Conservation (phyloP, 1,140 invertebrate genomes). For the Formica selysi region DNA sequence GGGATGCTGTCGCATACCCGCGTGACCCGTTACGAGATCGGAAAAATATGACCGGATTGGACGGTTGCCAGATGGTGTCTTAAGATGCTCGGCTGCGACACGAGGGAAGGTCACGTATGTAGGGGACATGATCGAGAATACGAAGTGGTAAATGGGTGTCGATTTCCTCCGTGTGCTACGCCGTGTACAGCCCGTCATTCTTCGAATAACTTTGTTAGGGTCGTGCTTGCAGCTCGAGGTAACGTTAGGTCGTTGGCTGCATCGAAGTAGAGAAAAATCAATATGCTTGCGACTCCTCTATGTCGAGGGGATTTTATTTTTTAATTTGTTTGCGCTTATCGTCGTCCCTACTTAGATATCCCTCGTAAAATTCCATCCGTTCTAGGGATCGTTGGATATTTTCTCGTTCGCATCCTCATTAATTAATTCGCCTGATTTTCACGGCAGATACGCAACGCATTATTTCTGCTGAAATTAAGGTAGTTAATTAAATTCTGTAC, state of each 20-base stretch:
- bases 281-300: conserved; percentile 48
- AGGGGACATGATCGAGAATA: conserved; percentile 31
- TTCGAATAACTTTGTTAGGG: conserved; percentile 64
- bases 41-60: conserved; percentile 68
- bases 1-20: conserved; percentile 52
- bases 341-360: not conserved
- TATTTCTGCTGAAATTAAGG: conserved; percentile 31
- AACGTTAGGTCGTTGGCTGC: conserved; percentile 57
- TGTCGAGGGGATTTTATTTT: conserved; percentile 42
- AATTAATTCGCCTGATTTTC: conserved; percentile 32
- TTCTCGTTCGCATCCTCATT: conserved; percentile 32
- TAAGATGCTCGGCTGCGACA: conserved; percentile 8
- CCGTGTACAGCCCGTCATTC: conserved; percentile 51
- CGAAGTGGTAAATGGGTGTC: conserved; percentile 26
- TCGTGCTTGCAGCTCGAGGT: conserved; percentile 41
- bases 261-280: conserved; percentile 74
- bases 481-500: conserved; percentile 45
- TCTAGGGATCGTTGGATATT: conserved; percentile 9
- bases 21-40: conserved; percentile 51
- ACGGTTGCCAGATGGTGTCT: conserved; percentile 42
- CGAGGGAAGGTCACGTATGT: conserved; percentile 21
- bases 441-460: conserved; percentile 3
- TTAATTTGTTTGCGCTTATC: conserved; percentile 65
- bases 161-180: conserved; percentile 28
- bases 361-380: conserved; percentile 9